These are phyloP conservation scores for Lutjanus erythropterus DNA, from an alignment of 2,113 vertebrate species.

Conservation along the genomic window DNA sequence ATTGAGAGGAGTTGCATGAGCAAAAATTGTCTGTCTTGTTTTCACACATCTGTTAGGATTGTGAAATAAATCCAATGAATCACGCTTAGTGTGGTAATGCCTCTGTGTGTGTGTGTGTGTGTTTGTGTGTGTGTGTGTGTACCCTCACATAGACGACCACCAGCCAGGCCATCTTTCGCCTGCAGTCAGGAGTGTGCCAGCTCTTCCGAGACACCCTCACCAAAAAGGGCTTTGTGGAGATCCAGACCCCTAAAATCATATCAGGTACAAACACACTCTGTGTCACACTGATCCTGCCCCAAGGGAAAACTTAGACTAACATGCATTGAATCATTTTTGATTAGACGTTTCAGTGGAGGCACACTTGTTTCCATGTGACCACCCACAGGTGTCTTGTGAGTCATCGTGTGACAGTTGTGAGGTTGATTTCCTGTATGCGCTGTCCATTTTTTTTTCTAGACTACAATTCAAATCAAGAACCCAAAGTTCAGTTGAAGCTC, in stretches of 20 bases:
- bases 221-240: constrained; percentile 96
- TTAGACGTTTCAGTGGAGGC: background rate
- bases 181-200: constrained; percentile 95
- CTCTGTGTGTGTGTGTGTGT: constrained; percentile 21
- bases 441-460: background rate
- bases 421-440: constrained; percentile 45
- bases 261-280: constrained; percentile 86
- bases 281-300: background rate
- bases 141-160: constrained; percentile 90
- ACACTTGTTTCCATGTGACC: constrained; percentile 3
- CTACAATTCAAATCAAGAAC: constrained; percentile 21
- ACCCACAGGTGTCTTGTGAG: constrained; percentile 43
- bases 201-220: constrained; percentile 95
- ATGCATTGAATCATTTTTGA: background rate
- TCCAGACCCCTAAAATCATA: constrained; percentile 99
- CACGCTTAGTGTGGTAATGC: constrained; percentile 24
- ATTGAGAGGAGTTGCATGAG: background rate
- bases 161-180: constrained; percentile 94
- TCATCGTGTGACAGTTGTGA: constrained; percentile 53
- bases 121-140: constrained; percentile 32
- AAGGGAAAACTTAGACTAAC: background rate
- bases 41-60: constrained; percentile 50
- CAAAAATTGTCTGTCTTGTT: constrained; percentile 29
- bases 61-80: constrained; percentile 51
- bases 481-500: constrained; percentile 6